phyloP scores from a whole-genome alignment of 2,797 vertebrate species.

The Microctenopoma stevenorrisi region DNA sequence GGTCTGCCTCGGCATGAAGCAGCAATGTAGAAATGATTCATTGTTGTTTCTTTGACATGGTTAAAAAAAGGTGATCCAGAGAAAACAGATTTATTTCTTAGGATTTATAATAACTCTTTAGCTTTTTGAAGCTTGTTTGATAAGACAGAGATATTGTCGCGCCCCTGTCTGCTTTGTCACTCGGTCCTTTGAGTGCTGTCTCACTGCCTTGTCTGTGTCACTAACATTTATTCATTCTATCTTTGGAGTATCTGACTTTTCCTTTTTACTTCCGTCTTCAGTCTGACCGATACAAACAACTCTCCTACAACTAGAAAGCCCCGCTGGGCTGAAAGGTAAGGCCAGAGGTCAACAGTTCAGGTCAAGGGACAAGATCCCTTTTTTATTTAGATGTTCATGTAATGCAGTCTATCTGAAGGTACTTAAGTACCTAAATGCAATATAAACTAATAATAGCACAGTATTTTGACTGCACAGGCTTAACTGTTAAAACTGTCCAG shows the following conservation, averaged over 20 bases:
- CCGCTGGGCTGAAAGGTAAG: constrained; percentile 86
- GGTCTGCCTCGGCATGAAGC: constrained; percentile 19
- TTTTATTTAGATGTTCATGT: not conserved
- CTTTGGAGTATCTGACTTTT: constrained; percentile 42
- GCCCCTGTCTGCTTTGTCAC: constrained; percentile 13
- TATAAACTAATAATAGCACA: not conserved
- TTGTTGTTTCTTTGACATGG: not conserved
- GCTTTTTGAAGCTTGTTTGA: not conserved
- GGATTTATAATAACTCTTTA: constrained; percentile 1
- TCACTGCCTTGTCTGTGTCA: constrained; percentile 46
- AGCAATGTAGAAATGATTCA: constrained; percentile 9
- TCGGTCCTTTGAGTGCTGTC: constrained; percentile 23
- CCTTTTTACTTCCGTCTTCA: constrained; percentile 67
- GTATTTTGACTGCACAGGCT: not conserved
- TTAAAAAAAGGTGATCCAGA: constrained; percentile 42
- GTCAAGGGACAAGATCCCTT: not conserved
- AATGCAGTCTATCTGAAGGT: not conserved
- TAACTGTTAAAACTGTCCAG: constrained; percentile 24
- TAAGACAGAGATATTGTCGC: constrained; percentile 22
- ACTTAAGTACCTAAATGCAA: not conserved
- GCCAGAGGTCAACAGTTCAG: constrained; percentile 25
- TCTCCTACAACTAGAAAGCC: constrained; percentile 75
- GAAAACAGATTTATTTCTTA: constrained; percentile 2
- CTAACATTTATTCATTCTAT: constrained; percentile 49
- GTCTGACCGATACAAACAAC: constrained; percentile 79